A percentile compares a stretch with the other conserved stretches of the same genome.
phyloP scores from a whole-genome alignment of 2,113 vertebrate species.

The Balaeniceps rex region DNA sequence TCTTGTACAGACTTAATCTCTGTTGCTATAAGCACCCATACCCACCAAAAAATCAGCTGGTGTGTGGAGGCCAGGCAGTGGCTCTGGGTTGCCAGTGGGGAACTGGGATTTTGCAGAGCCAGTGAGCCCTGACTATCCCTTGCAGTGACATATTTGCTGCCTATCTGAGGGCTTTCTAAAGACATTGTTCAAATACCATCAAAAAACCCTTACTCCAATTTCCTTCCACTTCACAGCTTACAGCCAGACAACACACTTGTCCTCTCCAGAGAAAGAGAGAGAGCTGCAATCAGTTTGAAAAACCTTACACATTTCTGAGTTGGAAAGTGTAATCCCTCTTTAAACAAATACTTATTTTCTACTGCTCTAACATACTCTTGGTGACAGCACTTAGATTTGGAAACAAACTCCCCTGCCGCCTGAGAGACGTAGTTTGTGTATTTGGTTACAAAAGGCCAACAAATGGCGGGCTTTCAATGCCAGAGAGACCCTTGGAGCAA shows the following conservation, averaged over 20 bases:
- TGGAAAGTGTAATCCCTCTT: neutral
- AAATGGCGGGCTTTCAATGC: neutral
- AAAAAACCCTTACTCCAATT: neutral
- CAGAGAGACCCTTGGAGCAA: constrained; percentile 37
- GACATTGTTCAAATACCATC: neutral
- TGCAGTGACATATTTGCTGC: neutral
- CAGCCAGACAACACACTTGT: neutral
- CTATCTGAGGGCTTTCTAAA: neutral
- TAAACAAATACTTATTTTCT: constrained; percentile 22
- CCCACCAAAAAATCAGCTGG: neutral
- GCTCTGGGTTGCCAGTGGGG: neutral
- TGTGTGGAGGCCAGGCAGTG: neutral
- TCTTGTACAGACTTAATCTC: neutral
- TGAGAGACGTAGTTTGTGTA: neutral
- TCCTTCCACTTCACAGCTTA: neutral
- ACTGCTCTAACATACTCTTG: neutral
- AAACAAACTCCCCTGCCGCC: constrained; percentile 1
- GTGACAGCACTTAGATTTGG: neutral
- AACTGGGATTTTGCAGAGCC: neutral
- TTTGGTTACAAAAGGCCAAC: constrained; percentile 20
- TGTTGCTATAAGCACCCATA: neutral
- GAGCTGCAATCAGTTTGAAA: neutral
- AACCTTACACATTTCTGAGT: neutral
- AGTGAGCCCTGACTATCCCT: neutral
- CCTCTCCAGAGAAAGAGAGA: neutral